These are phyloP conservation scores for Asarcornis scutulata DNA, from an alignment of 2,113 vertebrate genomes.

Conservation along the genomic window DNA sequence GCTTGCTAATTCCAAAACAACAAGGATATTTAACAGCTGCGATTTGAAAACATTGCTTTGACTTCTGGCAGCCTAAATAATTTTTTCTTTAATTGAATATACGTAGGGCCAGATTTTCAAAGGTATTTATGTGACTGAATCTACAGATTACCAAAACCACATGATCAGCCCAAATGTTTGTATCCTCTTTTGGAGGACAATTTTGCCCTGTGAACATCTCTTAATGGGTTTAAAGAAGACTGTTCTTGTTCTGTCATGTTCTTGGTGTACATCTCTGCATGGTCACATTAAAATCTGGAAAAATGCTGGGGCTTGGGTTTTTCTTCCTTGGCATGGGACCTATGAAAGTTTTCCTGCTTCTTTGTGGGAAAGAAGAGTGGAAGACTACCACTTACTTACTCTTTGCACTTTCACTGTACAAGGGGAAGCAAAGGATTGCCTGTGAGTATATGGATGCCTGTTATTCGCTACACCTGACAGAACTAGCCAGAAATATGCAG, in stretches of 20 bases:
- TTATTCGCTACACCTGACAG: background rate
- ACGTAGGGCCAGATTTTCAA: background rate
- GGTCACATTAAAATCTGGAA: background rate
- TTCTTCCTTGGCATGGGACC: background rate
- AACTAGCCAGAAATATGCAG: background rate
- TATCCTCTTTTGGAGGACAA: too few species aligned
- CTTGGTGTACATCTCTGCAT: background rate
- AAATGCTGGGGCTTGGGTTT: too few species aligned
- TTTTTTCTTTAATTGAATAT: background rate
- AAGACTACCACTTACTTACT: background rate
- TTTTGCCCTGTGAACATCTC: background rate
- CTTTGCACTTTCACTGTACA: background rate
- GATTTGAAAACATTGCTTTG: background rate
- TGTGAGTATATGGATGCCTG: background rate
- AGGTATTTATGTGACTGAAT: background rate
- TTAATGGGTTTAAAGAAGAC: background rate
- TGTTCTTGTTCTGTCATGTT: background rate
- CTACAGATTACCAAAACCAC: background rate
- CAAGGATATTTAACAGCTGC: background rate
- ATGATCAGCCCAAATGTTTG: background rate
- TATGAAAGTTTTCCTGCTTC: background rate
- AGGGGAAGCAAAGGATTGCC: background rate
- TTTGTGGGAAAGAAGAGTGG: background rate
- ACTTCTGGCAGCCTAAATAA: background rate
- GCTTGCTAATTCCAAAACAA: background rate